Evolutionary conservation across 2,797 vertebrate species (phyloP).

Genomic region (Cirrhinus mrigala): DNA sequence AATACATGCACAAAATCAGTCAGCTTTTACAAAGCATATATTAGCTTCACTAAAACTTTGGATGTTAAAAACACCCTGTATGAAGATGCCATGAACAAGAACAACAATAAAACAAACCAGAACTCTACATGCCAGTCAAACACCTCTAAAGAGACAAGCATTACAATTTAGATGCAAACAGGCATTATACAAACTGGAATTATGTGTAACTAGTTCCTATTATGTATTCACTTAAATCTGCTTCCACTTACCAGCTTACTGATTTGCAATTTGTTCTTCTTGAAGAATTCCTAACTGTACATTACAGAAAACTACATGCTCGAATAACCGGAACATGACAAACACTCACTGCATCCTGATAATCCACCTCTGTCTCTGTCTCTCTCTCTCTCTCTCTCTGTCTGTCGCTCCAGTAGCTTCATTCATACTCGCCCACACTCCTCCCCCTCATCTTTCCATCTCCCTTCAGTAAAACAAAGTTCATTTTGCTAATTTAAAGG

Average conservation of each 20-base stretch:
- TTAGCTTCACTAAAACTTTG: background rate
- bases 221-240: background rate
- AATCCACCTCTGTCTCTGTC: background rate
- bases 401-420: constrained; percentile 5
- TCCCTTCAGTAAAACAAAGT: constrained; percentile 13
- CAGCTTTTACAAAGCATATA: background rate
- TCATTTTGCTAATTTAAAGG: constrained; percentile 2
- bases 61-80: background rate
- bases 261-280: constrained; percentile 2
- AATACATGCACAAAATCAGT: background rate
- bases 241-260: constrained; percentile 23
- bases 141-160: background rate
- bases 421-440: constrained; percentile 26
- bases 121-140: background rate
- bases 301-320: background rate
- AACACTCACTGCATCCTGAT: constrained; percentile 14
- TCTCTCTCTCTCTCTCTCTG: background rate
- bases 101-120: background rate
- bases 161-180: too few relatives aligned
- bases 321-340: background rate
- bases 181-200: background rate
- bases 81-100: background rate
- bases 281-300: constrained; percentile 22
- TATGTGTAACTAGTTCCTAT: background rate
- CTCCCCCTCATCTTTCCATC: constrained; percentile 10